Conservation (phyloP, 2,888 invertebrate species). For the Horisme vitalbata region DNA sequence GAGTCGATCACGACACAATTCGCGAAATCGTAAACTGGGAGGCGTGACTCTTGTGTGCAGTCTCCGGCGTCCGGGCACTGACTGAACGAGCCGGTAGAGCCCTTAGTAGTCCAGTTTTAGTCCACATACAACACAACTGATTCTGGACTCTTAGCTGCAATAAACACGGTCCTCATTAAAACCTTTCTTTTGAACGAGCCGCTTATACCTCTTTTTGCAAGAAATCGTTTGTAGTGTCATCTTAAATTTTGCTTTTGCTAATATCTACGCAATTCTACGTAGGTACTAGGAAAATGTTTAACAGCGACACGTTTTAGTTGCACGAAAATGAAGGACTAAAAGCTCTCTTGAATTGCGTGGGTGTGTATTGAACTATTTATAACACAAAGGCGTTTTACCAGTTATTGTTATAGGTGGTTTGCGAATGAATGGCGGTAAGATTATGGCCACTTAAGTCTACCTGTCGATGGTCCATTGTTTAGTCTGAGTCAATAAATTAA, state of each 20-base stretch:
- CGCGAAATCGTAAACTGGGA: conserved; percentile 40
- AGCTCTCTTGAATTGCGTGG: conserved; percentile 13
- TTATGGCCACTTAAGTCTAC: conserved; percentile 36
- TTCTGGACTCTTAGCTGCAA: conserved; percentile 16
- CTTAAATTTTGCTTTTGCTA: too few relatives aligned
- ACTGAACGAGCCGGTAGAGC: too few relatives aligned
- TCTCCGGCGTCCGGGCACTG: conserved; percentile 48
- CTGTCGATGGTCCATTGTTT: conserved; percentile 42
- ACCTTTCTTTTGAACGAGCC: too few relatives aligned
- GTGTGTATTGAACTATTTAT: conserved; percentile 11
- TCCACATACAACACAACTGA: conserved; percentile 4
- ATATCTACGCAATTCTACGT: too few relatives aligned
- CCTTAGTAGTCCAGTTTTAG: not conserved
- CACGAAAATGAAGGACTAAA: not conserved
- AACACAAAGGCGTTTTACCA: conserved; percentile 8
- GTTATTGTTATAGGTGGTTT: conserved; percentile 3
- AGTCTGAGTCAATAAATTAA: conserved; percentile 32
- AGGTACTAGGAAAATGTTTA: too few relatives aligned
- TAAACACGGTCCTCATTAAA: not conserved
- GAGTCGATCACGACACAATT: conserved; percentile 42
- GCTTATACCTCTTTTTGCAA: not conserved
- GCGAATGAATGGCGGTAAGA: conserved; percentile 22
- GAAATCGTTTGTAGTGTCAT: too few relatives aligned
- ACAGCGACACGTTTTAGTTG: too few relatives aligned
- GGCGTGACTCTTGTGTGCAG: conserved; percentile 24